Percentiles rank a stretch among this genome's conserved stretches.
Evolutionary conservation across 1,140 invertebrate genomes (phyloP).

Genomic region (Atta texana): DNA sequence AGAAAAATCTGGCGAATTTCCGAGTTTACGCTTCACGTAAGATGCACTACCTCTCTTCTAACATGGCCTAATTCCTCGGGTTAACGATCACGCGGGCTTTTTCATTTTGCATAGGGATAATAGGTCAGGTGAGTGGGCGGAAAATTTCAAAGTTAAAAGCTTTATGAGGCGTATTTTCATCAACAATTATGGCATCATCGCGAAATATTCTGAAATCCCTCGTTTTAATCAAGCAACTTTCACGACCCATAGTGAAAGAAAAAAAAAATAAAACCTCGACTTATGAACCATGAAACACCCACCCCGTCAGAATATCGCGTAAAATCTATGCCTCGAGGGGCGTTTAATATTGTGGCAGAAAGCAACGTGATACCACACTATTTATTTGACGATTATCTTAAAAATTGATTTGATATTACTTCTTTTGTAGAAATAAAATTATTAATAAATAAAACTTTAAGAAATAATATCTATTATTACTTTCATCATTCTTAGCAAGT

Average conservation of each 20-base stretch:
- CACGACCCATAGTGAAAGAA: neutral
- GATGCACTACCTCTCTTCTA: neutral
- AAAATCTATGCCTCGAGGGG: conserved; percentile 17
- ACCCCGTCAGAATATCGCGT: conserved; percentile 11
- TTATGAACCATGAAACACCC: conserved; percentile 41
- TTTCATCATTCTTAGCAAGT: neutral
- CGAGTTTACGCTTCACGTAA: neutral
- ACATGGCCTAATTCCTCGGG: conserved; percentile 29
- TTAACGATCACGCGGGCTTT: conserved; percentile 39
- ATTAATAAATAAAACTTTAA: neutral
- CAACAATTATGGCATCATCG: conserved; percentile 48
- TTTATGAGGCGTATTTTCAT: conserved; percentile 18
- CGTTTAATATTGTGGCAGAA: conserved; percentile 29
- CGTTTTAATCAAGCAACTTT: conserved; percentile 62
- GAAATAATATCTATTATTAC: neutral
- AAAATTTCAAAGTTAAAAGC: conserved; percentile 54
- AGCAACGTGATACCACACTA: neutral
- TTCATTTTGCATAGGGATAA: conserved; percentile 50
- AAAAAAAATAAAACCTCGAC: conserved; percentile 28
- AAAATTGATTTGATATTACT: neutral
- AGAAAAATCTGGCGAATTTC: conserved; percentile 34
- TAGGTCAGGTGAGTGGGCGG: neutral
- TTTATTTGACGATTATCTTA: neutral
- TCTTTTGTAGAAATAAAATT: neutral
- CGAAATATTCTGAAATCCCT: conserved; percentile 28